phyloP scores from a whole-genome alignment of 2,888 invertebrate species.

The Drosophila koepferae region DNA sequence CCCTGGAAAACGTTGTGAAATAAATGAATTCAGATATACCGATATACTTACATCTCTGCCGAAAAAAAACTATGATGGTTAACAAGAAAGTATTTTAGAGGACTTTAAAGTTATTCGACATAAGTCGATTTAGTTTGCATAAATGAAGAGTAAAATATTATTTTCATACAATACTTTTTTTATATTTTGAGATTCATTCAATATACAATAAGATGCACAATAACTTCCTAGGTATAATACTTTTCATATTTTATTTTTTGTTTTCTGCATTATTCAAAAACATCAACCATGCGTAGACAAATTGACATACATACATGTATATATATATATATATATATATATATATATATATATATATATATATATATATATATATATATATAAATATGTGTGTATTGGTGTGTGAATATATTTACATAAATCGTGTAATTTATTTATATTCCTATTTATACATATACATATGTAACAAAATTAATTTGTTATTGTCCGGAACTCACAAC shows the following conservation, averaged over 20 bases:
- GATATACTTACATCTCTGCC: too few relatives aligned
- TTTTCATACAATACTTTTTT: conserved; percentile 13
- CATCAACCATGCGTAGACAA: conserved; percentile 77
- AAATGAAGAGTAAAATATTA: neutral
- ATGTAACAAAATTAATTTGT: conserved; percentile 33
- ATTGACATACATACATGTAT: conserved; percentile 16
- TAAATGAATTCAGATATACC: too few relatives aligned
- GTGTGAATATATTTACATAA: conserved; percentile 3
- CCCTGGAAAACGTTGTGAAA: too few relatives aligned
- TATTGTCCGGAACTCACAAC: conserved; percentile 72
- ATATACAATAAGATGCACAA: conserved; percentile 55
- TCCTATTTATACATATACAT: conserved; percentile 27
- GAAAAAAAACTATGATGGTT: too few relatives aligned
- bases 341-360: conserved; percentile 1
- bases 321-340: conserved; percentile 13
- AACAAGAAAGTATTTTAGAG: neutral
- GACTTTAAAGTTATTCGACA: too few relatives aligned
- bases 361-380: conserved; percentile 14
- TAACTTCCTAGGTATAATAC: conserved; percentile 40
- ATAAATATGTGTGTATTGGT: neutral
- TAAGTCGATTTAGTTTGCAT: too few relatives aligned
- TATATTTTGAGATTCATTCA: conserved; percentile 29
- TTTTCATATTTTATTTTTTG: conserved; percentile 21
- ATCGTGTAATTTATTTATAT: neutral
- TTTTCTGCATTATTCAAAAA: conserved; percentile 40